A percentile compares a stretch with the other conserved stretches of the same genome.
Evolutionary conservation across 2,797 vertebrate genomes (phyloP).

Genomic region (Semotilus atromaculatus): DNA sequence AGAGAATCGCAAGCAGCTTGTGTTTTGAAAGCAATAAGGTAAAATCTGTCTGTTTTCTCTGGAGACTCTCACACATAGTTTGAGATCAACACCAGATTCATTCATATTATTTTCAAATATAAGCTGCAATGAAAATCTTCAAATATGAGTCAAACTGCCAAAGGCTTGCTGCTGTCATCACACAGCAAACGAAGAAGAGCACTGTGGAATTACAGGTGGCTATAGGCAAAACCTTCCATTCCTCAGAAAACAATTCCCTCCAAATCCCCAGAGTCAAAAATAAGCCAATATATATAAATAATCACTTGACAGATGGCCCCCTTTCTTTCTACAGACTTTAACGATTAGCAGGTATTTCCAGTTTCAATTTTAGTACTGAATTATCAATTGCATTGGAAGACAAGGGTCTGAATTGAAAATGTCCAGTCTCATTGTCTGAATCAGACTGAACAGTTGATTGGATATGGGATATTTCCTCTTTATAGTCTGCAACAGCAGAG

Average conservation of each 20-base stretch:
- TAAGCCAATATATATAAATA: constrained; percentile 7
- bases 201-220: neutral
- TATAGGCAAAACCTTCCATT: neutral
- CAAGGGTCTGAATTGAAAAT: constrained; percentile 37
- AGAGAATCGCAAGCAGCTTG: constrained; percentile 44
- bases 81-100: constrained; percentile 47
- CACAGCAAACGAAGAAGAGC: neutral
- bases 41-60: constrained; percentile 52
- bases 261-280: neutral
- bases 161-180: neutral
- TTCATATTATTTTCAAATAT: constrained; percentile 58
- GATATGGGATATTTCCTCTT: constrained; percentile 4
- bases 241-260: neutral
- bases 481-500: neutral
- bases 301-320: constrained; percentile 28
- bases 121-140: constrained; percentile 3
- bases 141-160: constrained; percentile 13
- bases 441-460: constrained; percentile 7
- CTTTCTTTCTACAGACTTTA: constrained; percentile 34
- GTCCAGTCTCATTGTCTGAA: constrained; percentile 11
- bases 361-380: constrained; percentile 26
- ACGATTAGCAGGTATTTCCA: constrained; percentile 30
- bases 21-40: constrained; percentile 46
- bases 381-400: constrained; percentile 43
- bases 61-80: constrained; percentile 28